A percentile compares a stretch with the other conserved stretches of the same genome.
phyloP scores from a whole-genome alignment of 1,140 invertebrate species.

The Bombus polaris region DNA sequence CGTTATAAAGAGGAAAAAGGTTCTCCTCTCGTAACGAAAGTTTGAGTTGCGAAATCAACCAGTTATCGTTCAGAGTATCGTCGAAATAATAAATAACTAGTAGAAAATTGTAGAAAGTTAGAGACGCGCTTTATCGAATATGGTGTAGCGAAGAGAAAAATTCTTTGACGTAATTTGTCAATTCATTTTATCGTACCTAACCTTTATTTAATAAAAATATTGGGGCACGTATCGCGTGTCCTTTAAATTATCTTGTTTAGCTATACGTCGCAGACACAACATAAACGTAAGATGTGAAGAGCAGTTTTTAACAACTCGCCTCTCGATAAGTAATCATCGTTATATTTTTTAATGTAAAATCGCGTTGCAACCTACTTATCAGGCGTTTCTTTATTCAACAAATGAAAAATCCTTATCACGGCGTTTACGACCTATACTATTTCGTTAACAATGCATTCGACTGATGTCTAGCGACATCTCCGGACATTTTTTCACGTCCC shows the following conservation, averaged over 20 bases:
- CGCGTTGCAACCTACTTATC: neutral
- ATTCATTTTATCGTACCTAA: neutral
- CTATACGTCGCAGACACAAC: constrained; percentile 45
- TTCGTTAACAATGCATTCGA: neutral
- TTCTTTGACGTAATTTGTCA: neutral
- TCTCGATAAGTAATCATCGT: neutral
- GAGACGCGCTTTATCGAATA: neutral
- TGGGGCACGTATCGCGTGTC: neutral
- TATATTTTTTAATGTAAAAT: constrained; percentile 7
- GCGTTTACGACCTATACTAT: neutral
- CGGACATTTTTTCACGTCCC: fast-evolving
- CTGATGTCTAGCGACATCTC: too few species aligned
- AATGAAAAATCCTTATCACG: constrained; percentile 26
- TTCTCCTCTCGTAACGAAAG: too few species aligned
- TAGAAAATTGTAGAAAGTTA: neutral
- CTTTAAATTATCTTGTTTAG: constrained; percentile 48
- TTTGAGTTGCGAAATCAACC: too few species aligned
- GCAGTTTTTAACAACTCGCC: constrained; percentile 26
- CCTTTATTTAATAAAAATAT: constrained; percentile 14
- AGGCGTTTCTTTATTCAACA: neutral
- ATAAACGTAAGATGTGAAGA: constrained; percentile 13
- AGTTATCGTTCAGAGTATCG: neutral
- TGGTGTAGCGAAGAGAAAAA: neutral
- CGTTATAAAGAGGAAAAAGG: too few species aligned
- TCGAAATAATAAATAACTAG: neutral